Base-by-base conservation (phyloP, 2,113 vertebrate species). In the Saccopteryx bilineata region DNA sequence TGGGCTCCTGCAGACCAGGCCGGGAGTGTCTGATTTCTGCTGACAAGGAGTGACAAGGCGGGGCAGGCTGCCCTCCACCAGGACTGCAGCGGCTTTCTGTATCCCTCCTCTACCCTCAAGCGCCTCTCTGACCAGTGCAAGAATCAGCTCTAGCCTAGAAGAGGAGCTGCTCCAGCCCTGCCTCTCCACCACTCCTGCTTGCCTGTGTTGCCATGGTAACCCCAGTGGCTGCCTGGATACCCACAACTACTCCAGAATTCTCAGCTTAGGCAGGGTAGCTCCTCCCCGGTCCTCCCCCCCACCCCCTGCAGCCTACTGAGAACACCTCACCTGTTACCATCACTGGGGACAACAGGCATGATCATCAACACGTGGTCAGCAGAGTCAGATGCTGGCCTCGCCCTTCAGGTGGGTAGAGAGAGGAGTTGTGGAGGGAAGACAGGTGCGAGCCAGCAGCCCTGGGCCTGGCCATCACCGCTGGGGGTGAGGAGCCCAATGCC, bases 131-230 rank as follows among this genome's bases (percentile, higher is more conserved):
- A 94, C 50, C 52, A 74, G 8, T 14, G 72, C 88, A 54, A 58
- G 87, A 91, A 93, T 68, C 74, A 76, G 71, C 85, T 65, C 52
- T 65, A 83, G 69, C 26, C 65, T 18, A 39, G 21, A 81, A 54
- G 69, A 65, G 28, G n/a, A 61, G 33, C 68, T 61, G 46, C 80
- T 93, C 66, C 56, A 75, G 72, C 58, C 9, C 87, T 1, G 24
- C 84, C 78, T 92, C 84, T 60, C 58, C 82, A 74, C 78, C 31
- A 31, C 65, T 68, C 3, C 28, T 23, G 33, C 80, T 71, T 54
- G 87, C 87, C 79, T 9, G 3, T 13, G 96, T 97, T 97, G 92
- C 92, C 93, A 96, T 95, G 90, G 96, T 65, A 95, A 98, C 88
- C 84, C 90, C 94, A 31, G 66, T 50, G 95, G 87, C 95, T 94